phyloP scores from a whole-genome alignment of 2,888 invertebrate genomes.

The Ectobius pallidus region DNA sequence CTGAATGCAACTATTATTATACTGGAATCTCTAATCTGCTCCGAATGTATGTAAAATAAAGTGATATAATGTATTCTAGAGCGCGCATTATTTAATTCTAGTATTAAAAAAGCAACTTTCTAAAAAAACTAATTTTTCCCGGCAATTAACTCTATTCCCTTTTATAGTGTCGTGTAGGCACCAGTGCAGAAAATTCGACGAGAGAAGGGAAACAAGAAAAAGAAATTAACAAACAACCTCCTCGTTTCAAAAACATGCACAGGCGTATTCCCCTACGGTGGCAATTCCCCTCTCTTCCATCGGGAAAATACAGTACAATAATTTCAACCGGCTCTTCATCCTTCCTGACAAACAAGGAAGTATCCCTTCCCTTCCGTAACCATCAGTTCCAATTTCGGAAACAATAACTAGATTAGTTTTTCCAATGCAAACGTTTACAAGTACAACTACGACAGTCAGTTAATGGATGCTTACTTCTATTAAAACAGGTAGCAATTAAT shows the following conservation, averaged over 20 bases:
- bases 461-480: not conserved
- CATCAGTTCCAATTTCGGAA: not conserved
- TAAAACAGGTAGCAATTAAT: not conserved
- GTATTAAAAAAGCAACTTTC: not conserved
- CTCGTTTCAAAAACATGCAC: not conserved
- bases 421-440: not conserved
- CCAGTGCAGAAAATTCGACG: not conserved
- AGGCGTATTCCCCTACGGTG: not conserved
- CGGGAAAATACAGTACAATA: not conserved
- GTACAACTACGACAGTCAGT: not conserved
- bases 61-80: too few species aligned
- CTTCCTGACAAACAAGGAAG: not conserved
- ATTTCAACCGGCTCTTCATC: not conserved
- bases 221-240: not conserved
- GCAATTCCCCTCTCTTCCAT: not conserved
- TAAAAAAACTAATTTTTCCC: not conserved
- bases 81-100: too few species aligned
- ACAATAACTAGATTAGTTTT: not conserved
- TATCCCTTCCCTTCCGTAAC: not conserved
- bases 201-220: not conserved
- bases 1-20: too few species aligned
- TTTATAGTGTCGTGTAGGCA: too few species aligned
- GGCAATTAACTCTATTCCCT: not conserved
- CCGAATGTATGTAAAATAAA: too few species aligned
- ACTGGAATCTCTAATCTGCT: too few species aligned